Evolutionary conservation across 2,888 invertebrate species (phyloP).

Genomic region (Nomada lathburiana): DNA sequence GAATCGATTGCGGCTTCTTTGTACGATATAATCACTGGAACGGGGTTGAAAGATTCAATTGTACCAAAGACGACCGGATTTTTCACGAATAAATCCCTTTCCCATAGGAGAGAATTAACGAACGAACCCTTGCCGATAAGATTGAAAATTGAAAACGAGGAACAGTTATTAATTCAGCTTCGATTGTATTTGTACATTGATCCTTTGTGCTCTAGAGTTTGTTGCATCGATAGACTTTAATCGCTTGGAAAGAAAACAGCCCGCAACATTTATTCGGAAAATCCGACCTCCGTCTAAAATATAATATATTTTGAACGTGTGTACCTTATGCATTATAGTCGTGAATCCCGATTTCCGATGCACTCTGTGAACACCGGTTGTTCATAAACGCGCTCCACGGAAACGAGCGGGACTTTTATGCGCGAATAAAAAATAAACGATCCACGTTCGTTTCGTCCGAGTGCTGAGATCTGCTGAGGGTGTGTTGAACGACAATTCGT

Average conservation of each 20-base stretch:
- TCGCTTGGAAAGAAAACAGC: not conserved
- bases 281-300: not conserved
- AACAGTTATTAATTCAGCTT: constrained; percentile 1
- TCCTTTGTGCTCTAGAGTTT: constrained; percentile 17
- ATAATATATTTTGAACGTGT: constrained; percentile 17
- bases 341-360: constrained; percentile 24
- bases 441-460: constrained; percentile 71
- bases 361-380: constrained; percentile 24
- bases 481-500: constrained; percentile 57
- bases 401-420: constrained; percentile 68
- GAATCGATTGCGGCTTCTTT: constrained; percentile 36
- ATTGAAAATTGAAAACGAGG: not conserved
- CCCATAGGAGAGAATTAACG: too few species aligned
- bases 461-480: constrained; percentile 69
- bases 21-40: constrained; percentile 56
- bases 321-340: constrained; percentile 38
- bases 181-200: constrained; percentile 22
- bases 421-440: constrained; percentile 71
- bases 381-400: constrained; percentile 65
- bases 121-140: not conserved
- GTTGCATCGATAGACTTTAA: not conserved
- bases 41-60: constrained; percentile 32
- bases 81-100: constrained; percentile 14
- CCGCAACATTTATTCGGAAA: constrained; percentile 19
- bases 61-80: constrained; percentile 36